These are phyloP conservation scores for Oncopeltus fasciatus DNA, from an alignment of 1,140 invertebrate species.

Conservation along the genomic window DNA sequence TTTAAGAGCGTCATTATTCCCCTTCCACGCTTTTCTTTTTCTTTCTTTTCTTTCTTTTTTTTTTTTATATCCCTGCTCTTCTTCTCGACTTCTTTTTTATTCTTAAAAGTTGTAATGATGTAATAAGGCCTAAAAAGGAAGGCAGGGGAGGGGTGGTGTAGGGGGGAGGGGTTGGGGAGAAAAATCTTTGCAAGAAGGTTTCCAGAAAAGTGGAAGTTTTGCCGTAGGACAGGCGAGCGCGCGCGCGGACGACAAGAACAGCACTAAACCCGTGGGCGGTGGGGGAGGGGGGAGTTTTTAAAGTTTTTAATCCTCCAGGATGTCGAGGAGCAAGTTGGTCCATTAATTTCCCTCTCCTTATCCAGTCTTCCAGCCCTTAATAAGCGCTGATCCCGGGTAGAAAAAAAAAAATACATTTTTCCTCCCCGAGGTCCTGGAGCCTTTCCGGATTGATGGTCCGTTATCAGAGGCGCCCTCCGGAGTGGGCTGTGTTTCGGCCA, in stretches of 20 bases:
- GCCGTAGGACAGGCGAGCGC: not conserved
- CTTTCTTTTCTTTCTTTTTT: not conserved
- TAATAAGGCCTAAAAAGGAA: not conserved
- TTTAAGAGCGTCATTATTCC: not conserved
- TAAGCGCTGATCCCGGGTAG: not conserved
- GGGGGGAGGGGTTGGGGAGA: not conserved
- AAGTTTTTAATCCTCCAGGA: constrained; percentile 5
- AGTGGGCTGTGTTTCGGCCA: not conserved
- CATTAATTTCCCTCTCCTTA: not conserved
- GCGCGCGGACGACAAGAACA: not conserved
- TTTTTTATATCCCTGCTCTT: no score
- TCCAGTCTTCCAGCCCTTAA: not conserved
- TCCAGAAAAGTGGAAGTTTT: not conserved
- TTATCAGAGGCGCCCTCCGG: not conserved
- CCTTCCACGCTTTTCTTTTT: not conserved
- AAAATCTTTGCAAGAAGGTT: not conserved
- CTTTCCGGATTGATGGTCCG: not conserved
- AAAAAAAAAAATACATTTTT: no score
- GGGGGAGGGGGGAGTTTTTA: no score
- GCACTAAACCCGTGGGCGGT: not conserved
- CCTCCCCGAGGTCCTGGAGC: not conserved
- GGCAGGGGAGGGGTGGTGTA: not conserved
- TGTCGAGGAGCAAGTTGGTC: not conserved
- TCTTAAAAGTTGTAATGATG: not conserved
- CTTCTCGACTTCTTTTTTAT: not conserved